These are phyloP conservation scores for Schizopygopsis malacanthus DNA, from an alignment of 2,797 vertebrate genomes.

Conservation along the genomic window DNA sequence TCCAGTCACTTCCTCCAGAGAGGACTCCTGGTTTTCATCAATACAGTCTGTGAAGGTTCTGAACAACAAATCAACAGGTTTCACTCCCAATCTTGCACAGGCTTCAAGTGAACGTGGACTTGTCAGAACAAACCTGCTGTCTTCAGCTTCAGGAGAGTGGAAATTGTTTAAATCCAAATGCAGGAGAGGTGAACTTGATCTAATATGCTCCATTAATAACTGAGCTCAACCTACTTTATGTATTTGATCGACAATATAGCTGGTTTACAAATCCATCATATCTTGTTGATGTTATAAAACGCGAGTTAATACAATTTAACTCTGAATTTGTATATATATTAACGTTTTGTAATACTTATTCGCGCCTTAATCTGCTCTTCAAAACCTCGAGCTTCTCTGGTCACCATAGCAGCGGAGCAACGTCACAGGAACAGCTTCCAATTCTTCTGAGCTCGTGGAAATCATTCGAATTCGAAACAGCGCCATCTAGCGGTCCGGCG, in stretches of 20 bases:
- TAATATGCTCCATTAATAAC: slow-evolving; percentile 66
- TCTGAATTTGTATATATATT: background rate
- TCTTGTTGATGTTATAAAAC: background rate
- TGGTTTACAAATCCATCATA: background rate
- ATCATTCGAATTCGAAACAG: background rate
- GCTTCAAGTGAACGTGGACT: slow-evolving; percentile 70
- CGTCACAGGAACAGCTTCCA: background rate
- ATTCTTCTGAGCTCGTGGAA: background rate
- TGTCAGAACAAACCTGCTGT: slow-evolving; percentile 66
- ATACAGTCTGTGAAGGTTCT: slow-evolving; percentile 71
- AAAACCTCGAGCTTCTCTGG: slow-evolving; percentile 1
- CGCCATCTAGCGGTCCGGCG: background rate
- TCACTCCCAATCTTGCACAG: slow-evolving; percentile 65
- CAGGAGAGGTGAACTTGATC: slow-evolving; percentile 50
- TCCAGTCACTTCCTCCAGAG: slow-evolving; percentile 64
- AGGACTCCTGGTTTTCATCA: slow-evolving; percentile 55
- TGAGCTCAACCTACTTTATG: background rate
- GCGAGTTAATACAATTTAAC: background rate
- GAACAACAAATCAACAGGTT: slow-evolving; percentile 74
- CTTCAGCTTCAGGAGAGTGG: slow-evolving; percentile 53
- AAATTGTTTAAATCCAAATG: slow-evolving; percentile 71
- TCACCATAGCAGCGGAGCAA: slow-evolving; percentile 32
- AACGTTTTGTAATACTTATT: background rate
- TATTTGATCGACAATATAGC: background rate
- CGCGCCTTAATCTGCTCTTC: background rate